phyloP scores from a whole-genome alignment of 2,113 vertebrate genomes.

The Channa argus region DNA sequence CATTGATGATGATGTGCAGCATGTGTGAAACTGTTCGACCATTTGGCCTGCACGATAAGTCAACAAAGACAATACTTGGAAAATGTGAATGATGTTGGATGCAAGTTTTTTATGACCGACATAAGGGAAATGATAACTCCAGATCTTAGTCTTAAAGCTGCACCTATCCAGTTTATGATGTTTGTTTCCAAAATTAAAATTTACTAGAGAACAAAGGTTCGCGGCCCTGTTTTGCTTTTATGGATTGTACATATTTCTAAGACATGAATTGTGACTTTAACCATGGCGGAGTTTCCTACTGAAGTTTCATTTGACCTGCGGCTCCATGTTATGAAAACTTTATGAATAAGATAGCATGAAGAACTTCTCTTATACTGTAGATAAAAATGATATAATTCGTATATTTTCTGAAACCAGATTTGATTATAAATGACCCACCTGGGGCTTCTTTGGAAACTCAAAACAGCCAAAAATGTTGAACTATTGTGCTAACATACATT shows the following conservation, averaged over 20 bases:
- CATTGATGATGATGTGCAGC: constrained; percentile 49
- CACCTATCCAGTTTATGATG: constrained; percentile 13
- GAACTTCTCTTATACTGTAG: neutral
- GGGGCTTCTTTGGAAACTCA: no score
- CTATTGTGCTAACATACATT: no score
- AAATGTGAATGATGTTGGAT: constrained; percentile 47
- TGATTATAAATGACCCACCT: no score
- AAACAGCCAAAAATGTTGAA: no score
- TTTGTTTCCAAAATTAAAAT: constrained; percentile 36
- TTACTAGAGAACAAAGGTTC: constrained; percentile 36
- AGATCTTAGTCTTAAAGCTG: constrained; percentile 38
- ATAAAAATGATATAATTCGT: no score
- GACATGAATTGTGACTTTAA: neutral
- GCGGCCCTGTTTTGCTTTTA: constrained; percentile 38
- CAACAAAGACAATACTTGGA: constrained; percentile 54
- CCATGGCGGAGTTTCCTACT: constrained; percentile 6
- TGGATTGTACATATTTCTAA: constrained; percentile 14
- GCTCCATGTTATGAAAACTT: neutral
- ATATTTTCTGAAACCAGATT: no score
- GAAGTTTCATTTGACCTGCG: constrained; percentile 9
- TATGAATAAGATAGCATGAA: neutral
- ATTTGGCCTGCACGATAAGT: constrained; percentile 56
- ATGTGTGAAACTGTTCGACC: constrained; percentile 61
- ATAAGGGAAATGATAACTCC: constrained; percentile 43
- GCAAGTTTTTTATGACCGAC: constrained; percentile 49